Evolutionary conservation across 1,140 invertebrate genomes (phyloP), one percentile per base, ranked within the genome.

Genomic region (Drosophila pruinosa): DNA sequence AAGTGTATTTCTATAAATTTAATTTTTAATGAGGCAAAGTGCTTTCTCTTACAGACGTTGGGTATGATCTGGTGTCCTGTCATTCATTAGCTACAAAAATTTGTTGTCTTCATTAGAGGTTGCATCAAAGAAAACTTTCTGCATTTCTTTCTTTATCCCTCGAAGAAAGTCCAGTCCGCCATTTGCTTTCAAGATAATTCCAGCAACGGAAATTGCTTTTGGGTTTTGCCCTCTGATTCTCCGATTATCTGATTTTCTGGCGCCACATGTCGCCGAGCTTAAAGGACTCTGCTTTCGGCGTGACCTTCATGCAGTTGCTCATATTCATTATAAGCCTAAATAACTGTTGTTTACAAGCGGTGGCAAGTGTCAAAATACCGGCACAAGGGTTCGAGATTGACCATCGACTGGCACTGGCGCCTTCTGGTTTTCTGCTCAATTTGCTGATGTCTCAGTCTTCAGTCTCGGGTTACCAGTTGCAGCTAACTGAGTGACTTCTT

Each of bases 341-440:
- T 88, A 89, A 89, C 88, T 89, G 88, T 89, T 89, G 75, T 89
- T 89, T 75, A 72, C 69, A 71, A 58, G 59, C 61, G 31, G 64
- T 68, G 72, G 82, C 88, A 82, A 89, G 81, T 89, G 88, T 89
- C 88, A 89, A 89, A 86, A 89, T 89, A 89, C 75, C 72, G 68
- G 61, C 73, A 71, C 38, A 75, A 45, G 38, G 43, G 57, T 31
- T 36, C 53, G 34, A 56, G 7, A 57, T 56, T 57, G 48, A 56
- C 73, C 58, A 38, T 34, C 26, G 26, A 48, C 50, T 21, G 28
- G 48, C 47, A 48, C 67, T 89, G 86, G 86, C 86, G 86, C 86
- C 86, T 86, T 81, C 88, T 90, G 88, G 88, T 89, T 89, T 89
- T 89, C 78, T 89, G 88, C 81, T 89, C 88, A 89, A 89, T 89